Conservation (phyloP, 92 coral and sea anemone genomes). For the Heliopora coerulea region DNA sequence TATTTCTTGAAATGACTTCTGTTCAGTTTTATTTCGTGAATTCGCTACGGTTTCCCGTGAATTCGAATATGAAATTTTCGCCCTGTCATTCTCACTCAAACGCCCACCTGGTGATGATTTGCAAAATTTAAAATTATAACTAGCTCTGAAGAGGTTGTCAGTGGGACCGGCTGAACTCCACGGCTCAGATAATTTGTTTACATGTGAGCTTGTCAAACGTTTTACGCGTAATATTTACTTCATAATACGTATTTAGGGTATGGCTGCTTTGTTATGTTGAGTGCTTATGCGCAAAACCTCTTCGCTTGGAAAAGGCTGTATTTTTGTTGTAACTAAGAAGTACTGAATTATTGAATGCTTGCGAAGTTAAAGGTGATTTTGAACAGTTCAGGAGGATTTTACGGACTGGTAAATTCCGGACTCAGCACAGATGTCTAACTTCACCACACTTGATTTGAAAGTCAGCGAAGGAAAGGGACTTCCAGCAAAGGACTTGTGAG, state of each 20-base stretch:
- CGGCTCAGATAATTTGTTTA: neutral
- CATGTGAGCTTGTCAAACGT: neutral
- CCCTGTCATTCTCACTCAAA: neutral
- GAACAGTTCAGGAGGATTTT: no score
- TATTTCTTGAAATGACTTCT: no score
- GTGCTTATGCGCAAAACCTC: no score
- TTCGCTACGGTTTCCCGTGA: no score
- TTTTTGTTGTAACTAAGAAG: no score
- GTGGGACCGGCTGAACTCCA: neutral
- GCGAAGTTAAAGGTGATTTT: no score
- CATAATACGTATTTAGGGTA: no score
- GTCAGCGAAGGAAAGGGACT: slow-evolving; percentile 88
- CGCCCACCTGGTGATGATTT: neutral
- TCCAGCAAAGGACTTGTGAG: slow-evolving; percentile 95
- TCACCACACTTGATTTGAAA: slow-evolving; percentile 47
- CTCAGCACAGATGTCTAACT: slow-evolving; percentile 32
- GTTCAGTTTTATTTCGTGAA: no score
- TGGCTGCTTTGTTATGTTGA: no score
- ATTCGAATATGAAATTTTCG: neutral
- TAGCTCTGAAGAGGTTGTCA: neutral
- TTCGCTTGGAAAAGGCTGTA: no score
- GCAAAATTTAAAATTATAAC: neutral
- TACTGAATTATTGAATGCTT: no score
- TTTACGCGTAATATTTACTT: neutral
- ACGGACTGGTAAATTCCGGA: no score